A percentile compares a stretch with the other conserved stretches of the same genome.
Conservation (phyloP, 2,888 invertebrate genomes). For the Eudemis profundana region DNA sequence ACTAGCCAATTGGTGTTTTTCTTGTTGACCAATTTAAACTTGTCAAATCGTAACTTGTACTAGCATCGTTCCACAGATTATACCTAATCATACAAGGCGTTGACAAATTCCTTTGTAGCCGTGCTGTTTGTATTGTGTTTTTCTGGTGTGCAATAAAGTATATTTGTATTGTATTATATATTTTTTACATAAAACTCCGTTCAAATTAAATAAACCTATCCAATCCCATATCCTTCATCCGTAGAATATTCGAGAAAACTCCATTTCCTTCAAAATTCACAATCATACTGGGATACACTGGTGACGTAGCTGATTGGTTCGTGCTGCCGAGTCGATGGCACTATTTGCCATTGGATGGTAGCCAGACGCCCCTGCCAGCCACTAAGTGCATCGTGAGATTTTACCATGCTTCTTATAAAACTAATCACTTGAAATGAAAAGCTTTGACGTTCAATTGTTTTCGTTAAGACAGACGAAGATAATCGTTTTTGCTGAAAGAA, state of each 20-base stretch:
- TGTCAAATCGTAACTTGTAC: too few species aligned
- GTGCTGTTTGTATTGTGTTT: too few species aligned
- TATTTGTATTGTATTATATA: too few species aligned
- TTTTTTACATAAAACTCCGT: too few species aligned
- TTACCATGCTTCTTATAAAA: slow-evolving; percentile 52
- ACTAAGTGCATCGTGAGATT: slow-evolving; percentile 48
- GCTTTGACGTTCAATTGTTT: slow-evolving; percentile 46
- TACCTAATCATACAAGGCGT: too few species aligned
- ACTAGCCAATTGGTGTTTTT: too few species aligned
- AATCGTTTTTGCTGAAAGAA: background rate
- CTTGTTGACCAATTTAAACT: too few species aligned
- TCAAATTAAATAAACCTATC: too few species aligned
- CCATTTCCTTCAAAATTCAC: slow-evolving; percentile 19
- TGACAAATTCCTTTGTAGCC: too few species aligned
- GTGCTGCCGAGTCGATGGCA: slow-evolving; percentile 45
- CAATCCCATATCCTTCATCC: background rate
- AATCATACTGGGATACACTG: slow-evolving; percentile 13
- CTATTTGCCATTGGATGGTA: slow-evolving; percentile 47
- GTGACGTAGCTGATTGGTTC: slow-evolving; percentile 34
- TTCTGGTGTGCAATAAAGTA: too few species aligned
- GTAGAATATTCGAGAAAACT: slow-evolving; percentile 24
- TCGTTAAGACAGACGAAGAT: slow-evolving; percentile 23
- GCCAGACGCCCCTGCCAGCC: slow-evolving; percentile 48
- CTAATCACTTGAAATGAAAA: slow-evolving; percentile 55
- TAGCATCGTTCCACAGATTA: too few species aligned